Percentiles rank a stretch among this genome's conserved stretches.
These are phyloP conservation scores for Hippasteria phrygiana DNA, from an alignment of 53 echinoderm and acorn worm genomes.

Conservation along the genomic window DNA sequence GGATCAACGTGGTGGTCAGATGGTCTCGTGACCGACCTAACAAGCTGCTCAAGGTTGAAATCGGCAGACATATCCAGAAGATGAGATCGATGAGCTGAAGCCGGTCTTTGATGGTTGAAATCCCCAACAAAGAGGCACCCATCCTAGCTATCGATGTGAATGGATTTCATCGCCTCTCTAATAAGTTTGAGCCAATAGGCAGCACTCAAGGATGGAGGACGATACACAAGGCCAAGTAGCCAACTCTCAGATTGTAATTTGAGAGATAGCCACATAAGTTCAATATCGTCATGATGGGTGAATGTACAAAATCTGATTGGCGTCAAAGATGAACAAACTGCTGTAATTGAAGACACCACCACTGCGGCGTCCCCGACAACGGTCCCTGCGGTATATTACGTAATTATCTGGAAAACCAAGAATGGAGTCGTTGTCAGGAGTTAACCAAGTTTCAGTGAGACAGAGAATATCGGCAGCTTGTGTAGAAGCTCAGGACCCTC, in stretches of 20 bases:
- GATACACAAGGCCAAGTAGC: conserved; percentile 11
- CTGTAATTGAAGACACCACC: no score
- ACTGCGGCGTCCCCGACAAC: no score
- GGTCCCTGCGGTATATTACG: no score
- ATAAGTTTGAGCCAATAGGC: background rate
- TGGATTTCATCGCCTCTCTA: conserved; percentile 9
- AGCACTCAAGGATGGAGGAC: conserved; percentile 2
- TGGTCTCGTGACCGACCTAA: background rate
- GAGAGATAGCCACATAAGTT: conserved; percentile 19
- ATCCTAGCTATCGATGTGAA: conserved; percentile 12
- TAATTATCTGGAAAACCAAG: no score
- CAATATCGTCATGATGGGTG: background rate
- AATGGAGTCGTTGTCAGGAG: no score
- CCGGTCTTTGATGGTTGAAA: background rate
- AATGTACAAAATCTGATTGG: background rate
- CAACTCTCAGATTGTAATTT: conserved; percentile 7
- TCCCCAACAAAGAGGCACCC: conserved; percentile 13
- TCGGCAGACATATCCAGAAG: conserved; percentile 14
- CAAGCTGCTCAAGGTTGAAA: conserved; percentile 4
- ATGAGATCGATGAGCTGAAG: background rate
- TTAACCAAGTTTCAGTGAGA: no score
- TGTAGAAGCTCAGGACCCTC: no score
- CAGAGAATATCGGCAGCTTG: no score
- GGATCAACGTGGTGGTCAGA: background rate
- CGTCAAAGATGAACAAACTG: background rate